Evolutionary conservation across 1,140 invertebrate species (phyloP), one percentile per base, ranked within the genome.

Genomic region (Heliothis subflexa): DNA sequence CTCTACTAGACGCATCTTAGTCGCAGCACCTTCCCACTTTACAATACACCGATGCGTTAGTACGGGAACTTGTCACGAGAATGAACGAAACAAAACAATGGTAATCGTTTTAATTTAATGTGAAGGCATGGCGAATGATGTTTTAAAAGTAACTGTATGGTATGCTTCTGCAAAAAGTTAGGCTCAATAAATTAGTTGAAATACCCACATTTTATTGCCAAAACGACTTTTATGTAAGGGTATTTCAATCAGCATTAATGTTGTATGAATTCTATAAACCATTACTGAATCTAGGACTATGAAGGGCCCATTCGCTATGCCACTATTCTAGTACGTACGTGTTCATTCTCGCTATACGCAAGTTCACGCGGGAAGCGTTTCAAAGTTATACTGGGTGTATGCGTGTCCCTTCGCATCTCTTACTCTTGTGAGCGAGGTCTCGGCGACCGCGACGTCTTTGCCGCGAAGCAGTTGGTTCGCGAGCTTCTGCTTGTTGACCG

Each of bases 401-500:
- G 79, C 78, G 11, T 84, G 75, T 54, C 79, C 62, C 14, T 71
- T 71, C 70, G 86, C 85, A 78, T 87, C 85, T 89, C 96, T 96
- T 96, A 96, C 96, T 95, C 96, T 93, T 85, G 95, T 97, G 89
- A 97, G 95, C 76, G 97, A 96, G 61, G 97, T 97, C 95, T 97
- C 97, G 94, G 97, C 96, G 83, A 97, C 96, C 89, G 95, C 95
- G 85, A 95, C 95, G 95, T 96, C 95, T 90, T 95, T 96, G 91
- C 96, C 96, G 84, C 95, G 95, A 87, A 96, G 95, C 86, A 94
- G 89, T 94, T 96, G 96, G 92, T 97, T 97, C 89, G 96, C 96
- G 94, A 97, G 95, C 95, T 97, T 97, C 95, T 96, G 96, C 92
- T 96, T 96, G 95, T 97, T 97, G 93, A 97, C 97, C 78, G 97